Conservation (phyloP, 2,888 invertebrate genomes). For the Mactromeris polynyma region DNA sequence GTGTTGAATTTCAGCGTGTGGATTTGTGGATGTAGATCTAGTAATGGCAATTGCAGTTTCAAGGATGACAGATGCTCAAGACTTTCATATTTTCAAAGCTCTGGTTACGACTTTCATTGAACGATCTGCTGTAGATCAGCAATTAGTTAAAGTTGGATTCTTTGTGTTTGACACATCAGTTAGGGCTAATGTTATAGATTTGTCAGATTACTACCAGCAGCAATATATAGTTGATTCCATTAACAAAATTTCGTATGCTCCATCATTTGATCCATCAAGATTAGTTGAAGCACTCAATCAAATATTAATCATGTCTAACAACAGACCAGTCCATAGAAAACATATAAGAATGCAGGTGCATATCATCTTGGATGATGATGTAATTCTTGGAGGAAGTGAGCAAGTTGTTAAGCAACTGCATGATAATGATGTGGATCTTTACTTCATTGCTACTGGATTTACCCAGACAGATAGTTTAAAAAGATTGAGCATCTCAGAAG, state of each 20-base stretch:
- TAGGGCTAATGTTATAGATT: background rate
- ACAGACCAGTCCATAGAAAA: background rate
- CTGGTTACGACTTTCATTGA: background rate
- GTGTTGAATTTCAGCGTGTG: constrained; percentile 23
- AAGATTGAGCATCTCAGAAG: background rate
- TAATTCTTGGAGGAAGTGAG: background rate
- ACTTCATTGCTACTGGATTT: constrained; percentile 13
- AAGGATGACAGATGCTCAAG: background rate
- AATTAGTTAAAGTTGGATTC: background rate
- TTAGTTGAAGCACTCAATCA: background rate
- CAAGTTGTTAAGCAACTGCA: background rate
- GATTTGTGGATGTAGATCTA: constrained; percentile 2
- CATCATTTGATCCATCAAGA: background rate
- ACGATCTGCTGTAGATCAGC: background rate
- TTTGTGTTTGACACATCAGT: constrained; percentile 23
- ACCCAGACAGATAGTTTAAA: background rate
- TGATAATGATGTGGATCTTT: background rate
- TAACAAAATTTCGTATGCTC: background rate
- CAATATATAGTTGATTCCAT: background rate
- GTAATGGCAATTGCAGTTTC: constrained; percentile 7
- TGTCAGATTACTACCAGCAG: background rate
- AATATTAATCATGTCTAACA: background rate
- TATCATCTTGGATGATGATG: constrained; percentile 8
- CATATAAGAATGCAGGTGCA: background rate
- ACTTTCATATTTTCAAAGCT: background rate